Evolutionary conservation across 1,140 invertebrate species (phyloP).

Genomic region (Dermatophagoides farinae): DNA sequence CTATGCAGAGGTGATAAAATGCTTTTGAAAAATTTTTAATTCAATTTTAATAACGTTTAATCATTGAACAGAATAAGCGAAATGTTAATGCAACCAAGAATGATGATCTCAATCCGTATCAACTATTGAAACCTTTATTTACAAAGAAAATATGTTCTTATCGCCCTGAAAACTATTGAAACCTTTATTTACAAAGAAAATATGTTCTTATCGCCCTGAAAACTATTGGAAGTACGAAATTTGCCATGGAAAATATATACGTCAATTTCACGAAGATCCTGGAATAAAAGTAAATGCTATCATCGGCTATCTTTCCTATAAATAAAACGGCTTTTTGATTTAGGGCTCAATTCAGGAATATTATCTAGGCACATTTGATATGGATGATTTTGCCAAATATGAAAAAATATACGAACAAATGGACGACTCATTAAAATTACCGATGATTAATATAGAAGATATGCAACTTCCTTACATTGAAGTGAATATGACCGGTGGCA

Average conservation of each 20-base stretch:
- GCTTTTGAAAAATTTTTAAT: conserved; percentile 15
- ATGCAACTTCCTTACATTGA: conserved; percentile 45
- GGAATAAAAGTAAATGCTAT: conserved; percentile 36
- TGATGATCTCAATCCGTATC: conserved; percentile 42
- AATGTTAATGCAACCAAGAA: conserved; percentile 21
- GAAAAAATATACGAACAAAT: conserved; percentile 6
- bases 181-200: conserved; percentile 44
- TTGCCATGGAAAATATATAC: conserved; percentile 69
- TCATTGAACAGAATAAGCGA: conserved; percentile 18
- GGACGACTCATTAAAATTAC: conserved; percentile 20
- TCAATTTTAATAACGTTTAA: not conserved
- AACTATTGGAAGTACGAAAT: conserved; percentile 94
- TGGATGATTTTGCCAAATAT: conserved; percentile 25
- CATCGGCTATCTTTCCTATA: too few relatives aligned
- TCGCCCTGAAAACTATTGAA: conserved; percentile 54
- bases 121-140: conserved; percentile 53
- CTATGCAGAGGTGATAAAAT: conserved; percentile 30
- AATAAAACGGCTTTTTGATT: too few relatives aligned
- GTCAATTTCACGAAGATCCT: conserved; percentile 85
- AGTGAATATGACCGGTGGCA: conserved; percentile 39
- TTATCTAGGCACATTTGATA: conserved; percentile 50
- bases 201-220: conserved; percentile 69
- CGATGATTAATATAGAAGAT: conserved; percentile 59
- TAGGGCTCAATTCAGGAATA: conserved; percentile 38
- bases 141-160: conserved; percentile 52